Conservation (phyloP, 2,113 vertebrate genomes). For the Mirounga angustirostris region DNA sequence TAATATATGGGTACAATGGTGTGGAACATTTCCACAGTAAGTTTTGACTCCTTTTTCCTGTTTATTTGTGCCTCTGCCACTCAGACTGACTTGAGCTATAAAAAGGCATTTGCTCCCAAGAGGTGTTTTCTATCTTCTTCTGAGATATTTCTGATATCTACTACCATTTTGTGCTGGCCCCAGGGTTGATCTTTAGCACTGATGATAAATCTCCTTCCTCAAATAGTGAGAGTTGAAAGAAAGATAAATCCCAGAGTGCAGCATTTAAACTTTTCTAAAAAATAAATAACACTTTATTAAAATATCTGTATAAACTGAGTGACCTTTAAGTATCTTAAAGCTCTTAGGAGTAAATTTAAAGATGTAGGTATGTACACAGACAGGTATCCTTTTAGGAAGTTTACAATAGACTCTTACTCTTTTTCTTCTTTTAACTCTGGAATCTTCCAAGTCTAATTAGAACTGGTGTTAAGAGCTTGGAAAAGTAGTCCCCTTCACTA, state of each 20-base stretch:
- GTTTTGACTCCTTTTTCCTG: background rate
- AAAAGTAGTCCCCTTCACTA: no score
- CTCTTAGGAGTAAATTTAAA: conserved; percentile 13
- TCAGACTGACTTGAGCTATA: background rate
- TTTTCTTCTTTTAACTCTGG: background rate
- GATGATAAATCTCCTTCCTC: background rate
- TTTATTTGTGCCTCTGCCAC: background rate
- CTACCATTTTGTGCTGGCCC: background rate
- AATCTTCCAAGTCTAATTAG: background rate
- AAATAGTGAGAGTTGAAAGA: background rate
- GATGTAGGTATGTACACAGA: background rate
- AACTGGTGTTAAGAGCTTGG: background rate
- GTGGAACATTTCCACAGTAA: background rate
- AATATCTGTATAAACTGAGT: background rate
- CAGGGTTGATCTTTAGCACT: background rate
- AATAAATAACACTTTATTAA: background rate
- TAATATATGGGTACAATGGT: background rate
- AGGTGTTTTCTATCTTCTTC: background rate
- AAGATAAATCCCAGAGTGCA: background rate
- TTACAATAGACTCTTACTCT: background rate
- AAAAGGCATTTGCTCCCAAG: background rate
- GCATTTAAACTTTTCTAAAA: background rate
- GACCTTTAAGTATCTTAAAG: background rate
- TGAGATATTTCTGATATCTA: background rate
- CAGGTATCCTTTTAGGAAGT: background rate